Base-by-base conservation (phyloP, 2,797 vertebrate species). In the Epinephelus awoara region DNA sequence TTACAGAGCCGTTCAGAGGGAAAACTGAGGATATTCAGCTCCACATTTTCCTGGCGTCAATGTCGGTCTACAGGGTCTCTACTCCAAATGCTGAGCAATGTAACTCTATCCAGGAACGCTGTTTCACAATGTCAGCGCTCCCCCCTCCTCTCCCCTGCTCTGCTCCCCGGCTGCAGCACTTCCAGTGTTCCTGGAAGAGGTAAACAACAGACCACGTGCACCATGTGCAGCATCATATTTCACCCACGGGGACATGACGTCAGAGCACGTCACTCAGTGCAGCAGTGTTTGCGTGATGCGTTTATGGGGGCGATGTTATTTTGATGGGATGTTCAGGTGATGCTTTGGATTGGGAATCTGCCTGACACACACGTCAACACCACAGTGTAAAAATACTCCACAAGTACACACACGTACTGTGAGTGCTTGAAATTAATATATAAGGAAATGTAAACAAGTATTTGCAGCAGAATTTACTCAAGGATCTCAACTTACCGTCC, bases 131-230 rank as follows among this genome's bases (percentile, higher is more conserved):
- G 23, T 18, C 15, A 3, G 54, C 40, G 4, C 19, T 40, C 17
- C 50, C 61, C 1, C 49, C 70, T 40, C 52, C 38, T 12, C 34
- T 49, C 3, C 55, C 19, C 2, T 40, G 27, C 27, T 29, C 63
- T 29, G n/a, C 34, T 18, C 21, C 46, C 49, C 72, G 4, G 52
- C 65, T 40, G 81, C 62, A 49, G 81, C 57, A 6, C 77, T 27
- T 72, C 82, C 70, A 85, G 3, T 14, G n/a, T 91, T 92, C 88
- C 92, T 89, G 52, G 86, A 93, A 86, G 89, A 93, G 81, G 94
- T 95, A 94, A 95, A 95, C 95, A 96, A 90, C 91, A 86, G 79
- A 87, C 92, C 94, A 93, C 93, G 93, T 95, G 95, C 89, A 80
- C 86, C 90, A 79, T 80, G 75, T 85, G 92, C 88, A 80, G 93